Base-by-base conservation (phyloP, 2,888 invertebrate genomes). In the Eutolmus rufibarbis region DNA sequence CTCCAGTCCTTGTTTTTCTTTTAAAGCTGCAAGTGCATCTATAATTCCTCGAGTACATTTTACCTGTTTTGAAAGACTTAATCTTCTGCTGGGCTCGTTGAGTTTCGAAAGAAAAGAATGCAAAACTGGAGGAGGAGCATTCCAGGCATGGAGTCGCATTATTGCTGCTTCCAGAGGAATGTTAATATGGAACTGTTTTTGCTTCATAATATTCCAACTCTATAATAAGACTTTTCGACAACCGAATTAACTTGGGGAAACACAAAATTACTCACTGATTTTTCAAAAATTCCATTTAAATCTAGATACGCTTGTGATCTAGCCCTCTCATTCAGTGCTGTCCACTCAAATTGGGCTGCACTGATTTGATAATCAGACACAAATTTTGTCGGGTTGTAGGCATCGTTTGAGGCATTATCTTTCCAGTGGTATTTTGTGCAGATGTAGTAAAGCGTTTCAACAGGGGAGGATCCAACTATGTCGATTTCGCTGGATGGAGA, bases 281-380 rank as follows among this genome's bases (percentile, higher is more conserved):
- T 88, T 23, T 86, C 87, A 57, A 88, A 51, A 31, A 88, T 77
- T 34, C 90, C 90, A 66, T 92, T 91, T 37, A 93, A 89, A 88
- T 93, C 93, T 0, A 90, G 90, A 88, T 92, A 93, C 0, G 92
- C 92, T 86, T 92, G 92, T 0, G 92, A 90, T 40, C 90, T 90
- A 0, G 91, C 91, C 2, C 93, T 90, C 74, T 93, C 95, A 89
- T 94, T 94, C 0, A 96, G 90, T 0, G 95, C 95, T 0, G 95
- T 94, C 95, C 96, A 96, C 89, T 96, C 96, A 90, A 95, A 95
- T 88, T 96, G 96, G 1, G 94, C 92, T 0, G 94, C 92, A 5
- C 93, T 93, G 79, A 95, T 94, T 93, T 94, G 92, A 82, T 91
- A 91, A n/a, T 92, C 91, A 2, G 90, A 89, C 0, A 90, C 89